phyloP scores from a whole-genome alignment of 92 coral and sea anemone species.

The Phenganax subtilis region DNA sequence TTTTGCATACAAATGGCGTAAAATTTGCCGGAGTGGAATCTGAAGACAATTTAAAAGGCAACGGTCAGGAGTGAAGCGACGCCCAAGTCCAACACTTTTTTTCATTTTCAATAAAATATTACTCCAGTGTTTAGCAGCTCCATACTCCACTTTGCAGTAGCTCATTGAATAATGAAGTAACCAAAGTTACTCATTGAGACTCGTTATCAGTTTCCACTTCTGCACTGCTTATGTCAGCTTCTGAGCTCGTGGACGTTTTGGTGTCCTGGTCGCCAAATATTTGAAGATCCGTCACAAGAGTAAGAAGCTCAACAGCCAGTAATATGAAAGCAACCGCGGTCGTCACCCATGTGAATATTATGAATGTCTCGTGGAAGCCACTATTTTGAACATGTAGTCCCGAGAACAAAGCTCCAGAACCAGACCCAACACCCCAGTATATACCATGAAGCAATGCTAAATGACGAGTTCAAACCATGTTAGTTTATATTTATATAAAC shows the following conservation, averaged over 20 bases:
- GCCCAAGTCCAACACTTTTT: too few relatives aligned
- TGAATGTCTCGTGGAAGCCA: background rate
- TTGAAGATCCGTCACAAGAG: conserved; percentile 7
- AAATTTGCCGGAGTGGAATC: too few relatives aligned
- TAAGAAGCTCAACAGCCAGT: conserved; percentile 7
- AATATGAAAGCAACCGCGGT: conserved; percentile 1
- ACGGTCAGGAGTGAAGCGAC: too few relatives aligned
- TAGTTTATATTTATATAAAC: too few relatives aligned
- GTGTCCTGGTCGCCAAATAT: background rate
- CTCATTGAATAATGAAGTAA: too few relatives aligned
- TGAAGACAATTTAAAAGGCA: too few relatives aligned
- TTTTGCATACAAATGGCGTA: too few relatives aligned
- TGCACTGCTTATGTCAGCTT: conserved; percentile 15
- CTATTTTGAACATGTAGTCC: background rate
- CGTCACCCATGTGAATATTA: conserved; percentile 5
- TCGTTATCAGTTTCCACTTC: background rate
- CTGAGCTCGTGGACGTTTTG: conserved; percentile 2
- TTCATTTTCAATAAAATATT: too few relatives aligned
- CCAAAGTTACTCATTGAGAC: background rate
- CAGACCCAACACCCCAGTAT: conserved; percentile 21
- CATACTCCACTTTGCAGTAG: too few relatives aligned
- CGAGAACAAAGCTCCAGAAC: conserved; percentile 1
- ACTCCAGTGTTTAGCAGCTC: too few relatives aligned
- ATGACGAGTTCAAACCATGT: too few relatives aligned
- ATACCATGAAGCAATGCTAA: conserved; percentile 20